Conservation (phyloP, 2,113 vertebrate genomes). For the Ceratotherium simum region DNA sequence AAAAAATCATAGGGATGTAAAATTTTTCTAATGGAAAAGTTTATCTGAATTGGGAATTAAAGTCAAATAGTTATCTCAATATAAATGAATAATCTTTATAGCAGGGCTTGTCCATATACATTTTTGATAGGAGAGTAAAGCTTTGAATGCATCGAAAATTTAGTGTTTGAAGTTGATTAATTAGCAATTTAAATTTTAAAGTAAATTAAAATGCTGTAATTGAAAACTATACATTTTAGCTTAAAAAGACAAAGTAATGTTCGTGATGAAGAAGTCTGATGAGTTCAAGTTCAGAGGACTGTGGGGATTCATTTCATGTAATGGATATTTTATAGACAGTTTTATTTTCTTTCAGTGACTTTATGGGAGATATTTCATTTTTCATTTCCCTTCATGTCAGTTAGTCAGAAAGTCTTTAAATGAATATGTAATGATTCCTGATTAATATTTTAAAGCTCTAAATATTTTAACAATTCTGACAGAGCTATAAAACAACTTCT, state of each 20-base stretch:
- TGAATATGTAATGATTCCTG: slow-evolving; percentile 65
- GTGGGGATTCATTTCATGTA: slow-evolving; percentile 29
- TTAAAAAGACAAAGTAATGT: neutral
- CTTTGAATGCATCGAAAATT: neutral
- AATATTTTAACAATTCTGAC: slow-evolving; percentile 79
- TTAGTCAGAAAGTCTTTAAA: slow-evolving; percentile 59
- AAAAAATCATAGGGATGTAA: neutral
- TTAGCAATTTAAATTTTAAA: slow-evolving; percentile 55
- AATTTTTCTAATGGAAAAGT: neutral
- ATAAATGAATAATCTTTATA: slow-evolving; percentile 8
- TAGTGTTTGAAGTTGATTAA: slow-evolving; percentile 45
- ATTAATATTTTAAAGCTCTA: slow-evolving; percentile 79
- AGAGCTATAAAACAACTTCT: slow-evolving; percentile 74
- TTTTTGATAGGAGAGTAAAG: neutral
- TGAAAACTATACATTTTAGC: slow-evolving; percentile 41
- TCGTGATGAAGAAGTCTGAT: slow-evolving; percentile 18
- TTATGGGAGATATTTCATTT: slow-evolving; percentile 71
- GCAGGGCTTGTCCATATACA: neutral
- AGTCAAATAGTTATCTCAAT: neutral
- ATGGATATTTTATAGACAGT: slow-evolving; percentile 70
- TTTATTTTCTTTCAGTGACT: slow-evolving; percentile 76
- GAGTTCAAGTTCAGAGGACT: neutral
- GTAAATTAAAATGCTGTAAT: slow-evolving; percentile 47
- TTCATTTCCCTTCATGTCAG: slow-evolving; percentile 61
- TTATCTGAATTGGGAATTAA: slow-evolving; percentile 28